phyloP scores from a whole-genome alignment of 1,140 invertebrate species.

The Hydropsyche tenuis region DNA sequence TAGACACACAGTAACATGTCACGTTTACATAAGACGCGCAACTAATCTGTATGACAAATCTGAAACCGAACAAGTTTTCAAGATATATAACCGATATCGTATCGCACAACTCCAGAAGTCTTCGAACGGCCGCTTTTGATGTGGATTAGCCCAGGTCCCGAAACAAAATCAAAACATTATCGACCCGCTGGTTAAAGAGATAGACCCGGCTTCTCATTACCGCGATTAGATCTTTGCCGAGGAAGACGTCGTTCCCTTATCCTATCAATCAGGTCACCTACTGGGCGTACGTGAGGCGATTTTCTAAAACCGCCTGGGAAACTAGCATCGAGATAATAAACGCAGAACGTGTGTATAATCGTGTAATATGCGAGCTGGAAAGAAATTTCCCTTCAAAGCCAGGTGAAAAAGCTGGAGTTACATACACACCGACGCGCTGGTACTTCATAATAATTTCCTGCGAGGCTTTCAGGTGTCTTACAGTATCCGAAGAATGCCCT shows the following conservation, averaged over 20 bases:
- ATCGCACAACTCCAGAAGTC: background rate
- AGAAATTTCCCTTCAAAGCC: conserved; percentile 3
- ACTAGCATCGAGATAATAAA: too few species aligned
- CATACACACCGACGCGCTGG: background rate
- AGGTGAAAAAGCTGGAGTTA: background rate
- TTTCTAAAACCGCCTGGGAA: background rate
- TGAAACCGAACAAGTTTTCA: conserved; percentile 11
- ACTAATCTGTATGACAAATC: conserved; percentile 15
- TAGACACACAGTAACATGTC: background rate
- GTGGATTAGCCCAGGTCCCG: background rate
- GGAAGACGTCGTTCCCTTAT: conserved; percentile 13
- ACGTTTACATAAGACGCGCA: background rate
- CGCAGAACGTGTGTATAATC: too few species aligned
- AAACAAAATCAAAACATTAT: conserved; percentile 3
- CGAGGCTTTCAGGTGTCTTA: conserved; percentile 14
- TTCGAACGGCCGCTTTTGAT: background rate
- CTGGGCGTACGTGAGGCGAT: background rate
- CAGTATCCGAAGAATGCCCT: conserved; percentile 24
- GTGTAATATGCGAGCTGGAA: background rate
- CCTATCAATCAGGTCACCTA: conserved; percentile 22
- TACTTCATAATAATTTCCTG: conserved; percentile 18
- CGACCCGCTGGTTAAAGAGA: background rate
- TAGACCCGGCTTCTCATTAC: conserved; percentile 9
- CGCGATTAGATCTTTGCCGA: conserved; percentile 4
- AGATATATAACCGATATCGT: background rate